phyloP scores from a whole-genome alignment of 2,888 invertebrate species.

The Pseudeuparius sepicola region DNA sequence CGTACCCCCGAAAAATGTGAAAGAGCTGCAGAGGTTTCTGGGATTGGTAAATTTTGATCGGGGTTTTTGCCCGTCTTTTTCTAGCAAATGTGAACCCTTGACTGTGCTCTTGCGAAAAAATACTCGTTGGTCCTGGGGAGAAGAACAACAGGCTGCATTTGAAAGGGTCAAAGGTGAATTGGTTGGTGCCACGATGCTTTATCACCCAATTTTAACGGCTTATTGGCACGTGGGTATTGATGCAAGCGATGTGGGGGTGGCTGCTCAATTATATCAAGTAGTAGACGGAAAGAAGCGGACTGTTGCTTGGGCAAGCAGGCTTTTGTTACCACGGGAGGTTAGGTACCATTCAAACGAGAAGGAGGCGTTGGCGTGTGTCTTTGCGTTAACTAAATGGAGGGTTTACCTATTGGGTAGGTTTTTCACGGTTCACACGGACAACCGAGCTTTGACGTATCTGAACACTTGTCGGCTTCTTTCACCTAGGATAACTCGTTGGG shows the following conservation, averaged over 20 bases:
- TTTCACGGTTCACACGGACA: constrained; percentile 19
- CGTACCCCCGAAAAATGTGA: constrained; percentile 24
- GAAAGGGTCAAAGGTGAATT: constrained; percentile 6
- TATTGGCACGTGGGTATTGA: constrained; percentile 16
- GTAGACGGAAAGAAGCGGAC: constrained; percentile 9
- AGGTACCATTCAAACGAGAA: constrained; percentile 17
- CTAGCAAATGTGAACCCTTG: too few species aligned
- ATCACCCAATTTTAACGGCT: constrained; percentile 10
- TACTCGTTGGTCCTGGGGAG: constrained; percentile 6
- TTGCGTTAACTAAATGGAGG: constrained; percentile 17
- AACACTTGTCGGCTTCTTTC: constrained; percentile 17
- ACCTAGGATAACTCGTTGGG: constrained; percentile 18
- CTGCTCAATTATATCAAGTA: constrained; percentile 18
- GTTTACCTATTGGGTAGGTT: too few species aligned
- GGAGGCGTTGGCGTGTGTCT: constrained; percentile 18
- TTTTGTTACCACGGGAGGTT: constrained; percentile 13
- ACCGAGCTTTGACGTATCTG: constrained; percentile 17
- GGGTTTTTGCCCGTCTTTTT: too few species aligned
- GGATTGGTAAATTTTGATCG: constrained; percentile 19
- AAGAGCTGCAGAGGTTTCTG: constrained; percentile 25
- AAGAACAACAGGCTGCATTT: constrained; percentile 9
- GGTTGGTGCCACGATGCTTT: constrained; percentile 7
- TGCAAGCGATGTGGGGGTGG: constrained; percentile 16
- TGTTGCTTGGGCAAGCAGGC: constrained; percentile 16
- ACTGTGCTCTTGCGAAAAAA: constrained; percentile 9